Conservation (phyloP, 2,797 vertebrate species). For the Esox masquinongy region DNA sequence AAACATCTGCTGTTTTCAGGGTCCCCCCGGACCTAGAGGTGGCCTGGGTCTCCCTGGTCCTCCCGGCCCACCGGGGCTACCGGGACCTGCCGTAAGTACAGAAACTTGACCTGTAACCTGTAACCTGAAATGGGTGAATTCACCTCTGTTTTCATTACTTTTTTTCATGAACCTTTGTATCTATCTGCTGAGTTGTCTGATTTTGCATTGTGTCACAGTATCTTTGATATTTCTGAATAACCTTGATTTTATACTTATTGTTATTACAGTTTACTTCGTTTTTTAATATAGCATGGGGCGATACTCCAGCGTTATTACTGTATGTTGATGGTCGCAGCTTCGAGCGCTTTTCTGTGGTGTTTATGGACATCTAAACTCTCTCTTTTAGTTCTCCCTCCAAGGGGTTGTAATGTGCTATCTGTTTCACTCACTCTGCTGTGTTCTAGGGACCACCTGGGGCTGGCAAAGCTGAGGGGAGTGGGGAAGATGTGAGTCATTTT, state of each 20-base stretch:
- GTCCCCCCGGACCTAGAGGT: constrained; percentile 71
- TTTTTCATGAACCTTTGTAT: neutral
- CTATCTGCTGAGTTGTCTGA: neutral
- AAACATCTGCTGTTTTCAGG: constrained; percentile 52
- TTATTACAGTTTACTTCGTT: neutral
- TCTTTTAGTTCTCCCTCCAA: constrained; percentile 58
- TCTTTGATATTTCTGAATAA: neutral
- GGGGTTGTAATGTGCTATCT: neutral
- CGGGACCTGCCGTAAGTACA: constrained; percentile 69
- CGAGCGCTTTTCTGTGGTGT: constrained; percentile 5
- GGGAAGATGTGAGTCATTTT: constrained; percentile 76
- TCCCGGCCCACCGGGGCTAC: constrained; percentile 71
- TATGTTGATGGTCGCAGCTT: neutral
- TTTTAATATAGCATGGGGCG: neutral
- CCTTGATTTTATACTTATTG: neutral
- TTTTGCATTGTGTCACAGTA: too few species aligned
- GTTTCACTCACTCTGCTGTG: constrained; percentile 50
- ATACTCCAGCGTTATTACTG: neutral
- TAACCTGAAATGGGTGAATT: neutral
- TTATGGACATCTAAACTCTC: constrained; percentile 46
- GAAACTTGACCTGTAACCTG: neutral
- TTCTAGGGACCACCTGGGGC: constrained; percentile 77
- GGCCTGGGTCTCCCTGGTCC: constrained; percentile 56
- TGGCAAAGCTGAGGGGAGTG: constrained; percentile 71
- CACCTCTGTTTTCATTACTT: neutral